Evolutionary conservation across 2,888 invertebrate species (phyloP).

Genomic region (Pammene fasciana): DNA sequence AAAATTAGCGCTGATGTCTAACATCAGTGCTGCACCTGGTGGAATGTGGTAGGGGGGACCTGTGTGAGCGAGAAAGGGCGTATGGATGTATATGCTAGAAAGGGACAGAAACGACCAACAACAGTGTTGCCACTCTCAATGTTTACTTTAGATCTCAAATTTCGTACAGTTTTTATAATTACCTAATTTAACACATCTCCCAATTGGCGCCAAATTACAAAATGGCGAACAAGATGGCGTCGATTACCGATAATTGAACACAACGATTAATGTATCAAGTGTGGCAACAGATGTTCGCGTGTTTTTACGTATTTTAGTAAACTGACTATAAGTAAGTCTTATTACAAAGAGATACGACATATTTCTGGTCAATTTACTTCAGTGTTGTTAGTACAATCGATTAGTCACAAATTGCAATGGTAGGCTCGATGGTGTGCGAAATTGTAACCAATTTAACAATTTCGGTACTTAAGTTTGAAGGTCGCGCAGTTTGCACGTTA

Average conservation of each 20-base stretch:
- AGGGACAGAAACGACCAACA: no score
- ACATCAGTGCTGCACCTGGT: no score
- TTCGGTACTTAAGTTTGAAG: not conserved
- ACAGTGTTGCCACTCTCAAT: no score
- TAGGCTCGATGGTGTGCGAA: not conserved
- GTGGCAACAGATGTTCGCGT: constrained; percentile 15
- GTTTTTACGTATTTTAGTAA: not conserved
- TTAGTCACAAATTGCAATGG: constrained; percentile 1
- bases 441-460: not conserved
- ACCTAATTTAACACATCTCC: not conserved
- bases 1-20: no score
- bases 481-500: not conserved
- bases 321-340: not conserved
- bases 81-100: no score
- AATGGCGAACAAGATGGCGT: not conserved
- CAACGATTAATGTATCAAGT: constrained; percentile 2
- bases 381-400: not conserved
- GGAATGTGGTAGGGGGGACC: no score
- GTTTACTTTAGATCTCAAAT: no score
- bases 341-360: not conserved
- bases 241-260: not conserved
- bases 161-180: no score
- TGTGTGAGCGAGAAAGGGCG: no score
- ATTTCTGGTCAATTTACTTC: not conserved
- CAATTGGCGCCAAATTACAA: constrained; percentile 7